phyloP scores from a whole-genome alignment of 2,888 invertebrate genomes.

The Aspidiotus rigidus region DNA sequence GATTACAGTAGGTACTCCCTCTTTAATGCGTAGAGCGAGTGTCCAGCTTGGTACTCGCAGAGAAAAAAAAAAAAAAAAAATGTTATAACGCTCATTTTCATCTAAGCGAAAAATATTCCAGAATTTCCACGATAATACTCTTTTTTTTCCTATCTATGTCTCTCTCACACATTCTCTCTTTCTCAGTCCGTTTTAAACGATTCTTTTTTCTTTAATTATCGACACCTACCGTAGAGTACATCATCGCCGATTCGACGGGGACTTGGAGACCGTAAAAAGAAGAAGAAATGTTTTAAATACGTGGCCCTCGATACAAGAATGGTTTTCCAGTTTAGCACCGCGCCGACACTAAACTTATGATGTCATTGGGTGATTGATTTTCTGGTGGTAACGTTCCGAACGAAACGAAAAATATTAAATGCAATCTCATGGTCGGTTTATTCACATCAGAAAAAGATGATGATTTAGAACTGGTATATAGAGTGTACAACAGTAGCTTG shows the following conservation, averaged over 20 bases:
- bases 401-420: constrained; percentile 29
- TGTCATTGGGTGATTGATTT: constrained; percentile 34
- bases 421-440: constrained; percentile 34
- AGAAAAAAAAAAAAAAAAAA: constrained; percentile 13
- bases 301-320: constrained; percentile 10
- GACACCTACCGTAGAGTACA: not conserved
- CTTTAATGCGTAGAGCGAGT: too few species aligned
- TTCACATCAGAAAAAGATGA: constrained; percentile 32
- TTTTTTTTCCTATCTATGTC: not conserved
- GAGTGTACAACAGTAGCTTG: constrained; percentile 18
- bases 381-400: constrained; percentile 27
- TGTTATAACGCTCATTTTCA: constrained; percentile 2
- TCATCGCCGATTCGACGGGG: constrained; percentile 5
- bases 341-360: constrained; percentile 29
- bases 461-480: constrained; percentile 10
- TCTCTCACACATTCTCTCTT: not conserved
- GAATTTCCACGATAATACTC: constrained; percentile 11
- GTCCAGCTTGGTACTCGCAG: not conserved
- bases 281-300: constrained; percentile 11
- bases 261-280: constrained; percentile 14
- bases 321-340: constrained; percentile 13
- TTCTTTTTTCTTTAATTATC: constrained; percentile 9
- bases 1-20: too few species aligned
- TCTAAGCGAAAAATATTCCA: constrained; percentile 14
- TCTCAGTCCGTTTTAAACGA: too few species aligned